Base-by-base conservation (phyloP, 2,113 vertebrate genomes). In the Pygoscelis antarcticus region DNA sequence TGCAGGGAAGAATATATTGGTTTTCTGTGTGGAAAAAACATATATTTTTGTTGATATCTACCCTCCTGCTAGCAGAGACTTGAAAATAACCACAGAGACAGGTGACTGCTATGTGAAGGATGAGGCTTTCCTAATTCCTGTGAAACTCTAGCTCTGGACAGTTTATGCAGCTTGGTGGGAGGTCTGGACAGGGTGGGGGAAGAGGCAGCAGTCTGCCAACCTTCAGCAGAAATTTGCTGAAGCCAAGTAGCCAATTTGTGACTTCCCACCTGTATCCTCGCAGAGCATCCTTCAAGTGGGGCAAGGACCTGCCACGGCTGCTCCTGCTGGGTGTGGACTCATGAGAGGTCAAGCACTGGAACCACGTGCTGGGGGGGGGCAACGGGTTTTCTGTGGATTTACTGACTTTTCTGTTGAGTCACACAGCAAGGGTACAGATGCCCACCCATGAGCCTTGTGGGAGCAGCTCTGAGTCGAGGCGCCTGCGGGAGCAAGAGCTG, bases 341-440 rank as follows among this genome's bases (percentile, higher is more conserved):
- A 4, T 4, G 8, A 72, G 7, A 44, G 5, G 16, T 60, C 54
- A 55, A 54, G 18, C 21, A 7, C 29, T 76, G 61, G 22, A 47
- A 29, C 19, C 3, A 9, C 23, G 16, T 64, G 14, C 18, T 55
- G 5, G 15, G 5, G 38, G 5, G 14, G 7, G 8, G 9, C 13
- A 30, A 2, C 40, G 20, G 0, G 6, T 86, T 84, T 94, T 64
- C 7, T 69, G 47, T 49, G 16, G 10, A 14, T 78, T 84, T 57
- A 38, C 13, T 40, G 42, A 32, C 19, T 46, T 52, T 61, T 34
- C 40, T 58, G 3, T 58, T 64, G 42, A 42, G 11, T 60, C 32
- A 8, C 32, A 14, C 0, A 0, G 19, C 15, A 49, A 13, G 38
- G 47, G 9, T 38, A 19, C 23, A 2, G 5, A 15, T 21, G 4